These are phyloP conservation scores for Sebastes trivittatus DNA, from an alignment of 2,797 vertebrate genomes.

Conservation along the genomic window DNA sequence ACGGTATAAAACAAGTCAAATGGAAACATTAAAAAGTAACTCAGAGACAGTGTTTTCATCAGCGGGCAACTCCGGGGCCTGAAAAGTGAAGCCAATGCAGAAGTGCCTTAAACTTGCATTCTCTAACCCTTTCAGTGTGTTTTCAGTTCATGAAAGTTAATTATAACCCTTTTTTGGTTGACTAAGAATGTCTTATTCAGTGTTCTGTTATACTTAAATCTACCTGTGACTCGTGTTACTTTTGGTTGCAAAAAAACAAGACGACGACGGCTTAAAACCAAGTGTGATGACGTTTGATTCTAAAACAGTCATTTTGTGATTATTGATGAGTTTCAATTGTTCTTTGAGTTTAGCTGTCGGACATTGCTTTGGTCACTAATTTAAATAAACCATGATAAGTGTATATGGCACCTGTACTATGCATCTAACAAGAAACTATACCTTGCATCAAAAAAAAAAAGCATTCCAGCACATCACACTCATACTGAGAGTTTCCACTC, in stretches of 20 bases:
- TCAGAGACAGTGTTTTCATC: neutral
- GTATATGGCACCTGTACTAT: neutral
- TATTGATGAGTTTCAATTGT: neutral
- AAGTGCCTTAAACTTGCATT: too few relatives aligned
- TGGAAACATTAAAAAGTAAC: neutral
- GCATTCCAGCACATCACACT: neutral
- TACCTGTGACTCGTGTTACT: too few relatives aligned
- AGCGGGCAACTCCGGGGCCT: accelerated
- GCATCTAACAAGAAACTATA: neutral
- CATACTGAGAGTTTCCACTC: constrained; percentile 16
- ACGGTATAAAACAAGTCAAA: neutral
- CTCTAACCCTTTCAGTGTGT: too few relatives aligned
- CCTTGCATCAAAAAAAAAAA: neutral
- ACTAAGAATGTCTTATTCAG: too few relatives aligned
- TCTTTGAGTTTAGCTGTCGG: neutral
- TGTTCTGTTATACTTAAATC: too few relatives aligned
- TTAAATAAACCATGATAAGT: neutral
- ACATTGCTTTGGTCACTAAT: neutral
- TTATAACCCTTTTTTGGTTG: too few relatives aligned
- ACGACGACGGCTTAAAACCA: too few relatives aligned
- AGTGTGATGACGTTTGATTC: neutral
- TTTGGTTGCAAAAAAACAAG: too few relatives aligned
- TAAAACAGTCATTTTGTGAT: neutral
- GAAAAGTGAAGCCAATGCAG: too few relatives aligned
- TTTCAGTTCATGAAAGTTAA: too few relatives aligned